These are phyloP conservation scores for Willisornis vidua DNA, from an alignment of 2,113 vertebrate species.

Conservation along the genomic window DNA sequence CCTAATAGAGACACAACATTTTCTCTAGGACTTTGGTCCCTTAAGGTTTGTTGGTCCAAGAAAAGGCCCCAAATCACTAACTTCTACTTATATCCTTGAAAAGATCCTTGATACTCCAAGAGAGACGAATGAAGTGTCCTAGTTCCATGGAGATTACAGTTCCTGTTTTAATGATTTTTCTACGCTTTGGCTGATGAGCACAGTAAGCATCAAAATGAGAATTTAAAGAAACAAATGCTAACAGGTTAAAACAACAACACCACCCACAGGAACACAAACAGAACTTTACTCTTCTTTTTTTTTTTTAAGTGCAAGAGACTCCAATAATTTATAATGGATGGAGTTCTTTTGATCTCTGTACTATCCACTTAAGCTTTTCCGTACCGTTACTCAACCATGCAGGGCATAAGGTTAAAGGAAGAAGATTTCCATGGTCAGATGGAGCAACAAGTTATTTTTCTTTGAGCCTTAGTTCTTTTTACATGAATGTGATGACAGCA, in stretches of 20 bases:
- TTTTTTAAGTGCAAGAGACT: background rate
- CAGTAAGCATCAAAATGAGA: conserved; percentile 8
- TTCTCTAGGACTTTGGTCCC: background rate
- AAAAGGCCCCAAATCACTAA: background rate
- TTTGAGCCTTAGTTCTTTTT: conserved; percentile 43
- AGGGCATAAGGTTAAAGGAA: conserved; percentile 58
- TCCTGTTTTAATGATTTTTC: background rate
- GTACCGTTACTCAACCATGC: conserved; percentile 29
- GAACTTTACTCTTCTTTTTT: background rate
- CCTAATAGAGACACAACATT: background rate
- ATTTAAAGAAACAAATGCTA: conserved; percentile 27
- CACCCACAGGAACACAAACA: conserved; percentile 18
- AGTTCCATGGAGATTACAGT: background rate
- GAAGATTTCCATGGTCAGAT: conserved; percentile 53
- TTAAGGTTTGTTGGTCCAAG: background rate
- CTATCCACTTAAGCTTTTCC: conserved; percentile 40
- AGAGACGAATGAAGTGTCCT: fast-evolving
- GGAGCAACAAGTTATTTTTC: background rate
- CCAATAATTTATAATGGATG: conserved; percentile 30
- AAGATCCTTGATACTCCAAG: background rate
- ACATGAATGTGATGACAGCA: conserved; percentile 41
- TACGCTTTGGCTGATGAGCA: background rate
- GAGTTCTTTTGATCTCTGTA: conserved; percentile 50
- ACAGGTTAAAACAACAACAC: conserved; percentile 29
- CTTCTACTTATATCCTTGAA: background rate